phyloP scores from a whole-genome alignment of 2,113 vertebrate genomes.

The Asarcornis scutulata region DNA sequence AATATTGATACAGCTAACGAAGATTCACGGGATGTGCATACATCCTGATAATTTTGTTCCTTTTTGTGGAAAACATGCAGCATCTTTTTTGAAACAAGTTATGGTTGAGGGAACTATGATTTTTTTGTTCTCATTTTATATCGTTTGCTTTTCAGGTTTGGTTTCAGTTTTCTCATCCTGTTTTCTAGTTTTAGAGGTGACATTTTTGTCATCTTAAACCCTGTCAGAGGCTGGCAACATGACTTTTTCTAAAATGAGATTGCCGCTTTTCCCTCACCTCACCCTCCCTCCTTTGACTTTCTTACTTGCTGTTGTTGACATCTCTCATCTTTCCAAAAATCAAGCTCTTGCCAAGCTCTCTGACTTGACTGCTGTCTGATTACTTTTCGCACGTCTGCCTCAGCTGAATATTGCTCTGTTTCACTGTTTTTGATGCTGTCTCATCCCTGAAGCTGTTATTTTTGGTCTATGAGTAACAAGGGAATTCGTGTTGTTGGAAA shows the following conservation, averaged over 20 bases:
- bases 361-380: not conserved
- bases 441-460: not conserved
- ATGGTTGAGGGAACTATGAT: not conserved
- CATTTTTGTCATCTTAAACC: not conserved
- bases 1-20: accelerated
- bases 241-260: not conserved
- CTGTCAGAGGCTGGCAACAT: not conserved
- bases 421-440: not conserved
- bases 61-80: not conserved
- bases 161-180: not conserved
- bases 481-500: not conserved
- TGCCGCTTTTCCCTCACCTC: not conserved
- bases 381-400: not conserved
- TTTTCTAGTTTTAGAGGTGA: not conserved
- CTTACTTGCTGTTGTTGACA: not conserved
- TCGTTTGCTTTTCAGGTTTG: not conserved
- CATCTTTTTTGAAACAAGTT: not conserved
- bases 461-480: constrained; percentile 5
- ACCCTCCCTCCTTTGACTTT: not conserved
- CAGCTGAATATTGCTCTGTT: not conserved
- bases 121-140: not conserved
- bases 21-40: not conserved
- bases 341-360: not conserved
- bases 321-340: not conserved
- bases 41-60: accelerated